Evolutionary conservation across 2,888 invertebrate genomes (phyloP).

Genomic region (Cenopis cana): DNA sequence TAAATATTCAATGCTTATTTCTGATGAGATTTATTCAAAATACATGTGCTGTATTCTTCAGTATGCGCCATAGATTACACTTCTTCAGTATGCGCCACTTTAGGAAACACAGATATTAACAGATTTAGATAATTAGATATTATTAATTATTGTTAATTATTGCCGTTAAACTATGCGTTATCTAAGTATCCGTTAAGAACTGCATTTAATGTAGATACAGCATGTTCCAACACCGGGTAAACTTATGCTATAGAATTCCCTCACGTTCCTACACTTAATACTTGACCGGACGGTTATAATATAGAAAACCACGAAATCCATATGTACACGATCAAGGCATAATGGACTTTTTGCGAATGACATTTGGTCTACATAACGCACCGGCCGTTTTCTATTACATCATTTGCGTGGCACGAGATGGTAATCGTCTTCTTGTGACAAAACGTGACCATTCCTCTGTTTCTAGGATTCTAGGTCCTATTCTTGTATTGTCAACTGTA

Average conservation of each 20-base stretch:
- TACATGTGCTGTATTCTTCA: not conserved
- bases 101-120: not conserved
- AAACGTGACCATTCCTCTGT: conserved; percentile 35
- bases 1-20: conserved; percentile 15
- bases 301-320: not conserved
- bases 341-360: not conserved
- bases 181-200: not conserved
- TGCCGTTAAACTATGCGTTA: not conserved
- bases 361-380: conserved; percentile 16
- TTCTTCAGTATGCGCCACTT: not conserved
- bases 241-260: conserved; percentile 3
- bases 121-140: too few species aligned
- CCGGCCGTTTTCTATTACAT: conserved; percentile 14
- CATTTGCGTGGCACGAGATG: conserved; percentile 21
- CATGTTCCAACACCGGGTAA: not conserved
- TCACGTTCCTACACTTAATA: conserved; percentile 1
- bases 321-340: not conserved
- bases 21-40: conserved; percentile 1
- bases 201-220: not conserved
- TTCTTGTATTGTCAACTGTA: not conserved
- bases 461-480: conserved; percentile 22
- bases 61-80: not conserved
- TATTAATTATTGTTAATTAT: too few species aligned
- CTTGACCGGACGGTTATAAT: conserved; percentile 10
- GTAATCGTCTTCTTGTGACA: conserved; percentile 36